Evolutionary conservation across 2,113 vertebrate genomes (phyloP), one percentile per base, ranked within the genome.

Genomic region (Eurystomus gularis): DNA sequence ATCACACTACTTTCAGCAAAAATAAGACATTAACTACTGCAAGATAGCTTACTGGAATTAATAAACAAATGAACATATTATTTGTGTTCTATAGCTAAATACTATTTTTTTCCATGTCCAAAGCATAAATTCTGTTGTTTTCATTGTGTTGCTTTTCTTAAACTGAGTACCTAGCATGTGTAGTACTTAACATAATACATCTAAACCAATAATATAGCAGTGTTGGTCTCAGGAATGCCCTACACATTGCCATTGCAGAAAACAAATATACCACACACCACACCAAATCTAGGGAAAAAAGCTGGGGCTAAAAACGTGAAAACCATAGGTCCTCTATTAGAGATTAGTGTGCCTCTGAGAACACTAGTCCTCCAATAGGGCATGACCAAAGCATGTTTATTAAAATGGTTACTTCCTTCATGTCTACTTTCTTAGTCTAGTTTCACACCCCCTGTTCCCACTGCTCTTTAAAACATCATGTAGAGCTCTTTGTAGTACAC

Each of bases 311-410:
- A 79, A 70, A 72, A 0, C 13, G 9, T 39, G 46, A 69, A 82
- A 72, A 61, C 11, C 2, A 0, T 25, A 26, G 7, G 39, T 85
- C 5, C 4, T 62, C 26, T 52, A 3, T 40, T 1, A 33, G 25
- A 48, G 8, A 61, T 40, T 15, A 40, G 2, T 7, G 10, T 9
- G 16, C 17, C 8, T 78, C 16, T 52, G 31, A 46, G 25, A 76
- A 51, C 7, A 44, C 13, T 44, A 4, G 11, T 29, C 9, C 2
- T 83, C 17, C 11, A 42, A 23, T 1, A 37, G 6, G 10, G 35
- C 26, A 28, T 33, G 15, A 73, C 2, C 12, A 60, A 91, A 77
- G 18, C 2, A 13, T 46, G 2, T 40, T 76, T 72, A 51, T 60
- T 42, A 39, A 60, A 86, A 46, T 6, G 0, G 1, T 54, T 86